Evolutionary conservation across 2,888 invertebrate genomes (phyloP).

Genomic region (Ennomos quercinarius): DNA sequence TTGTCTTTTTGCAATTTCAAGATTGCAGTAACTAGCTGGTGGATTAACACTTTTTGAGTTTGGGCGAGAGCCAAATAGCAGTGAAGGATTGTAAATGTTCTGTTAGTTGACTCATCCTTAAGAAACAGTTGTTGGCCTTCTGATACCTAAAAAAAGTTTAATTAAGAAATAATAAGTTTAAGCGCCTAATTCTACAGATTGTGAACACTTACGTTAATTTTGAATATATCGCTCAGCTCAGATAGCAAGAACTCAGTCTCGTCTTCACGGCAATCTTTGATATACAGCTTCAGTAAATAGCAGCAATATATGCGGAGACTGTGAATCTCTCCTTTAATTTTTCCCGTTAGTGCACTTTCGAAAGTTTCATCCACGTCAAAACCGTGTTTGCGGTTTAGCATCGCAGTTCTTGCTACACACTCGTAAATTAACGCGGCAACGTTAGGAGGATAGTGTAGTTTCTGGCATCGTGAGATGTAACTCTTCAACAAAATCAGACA

Average conservation of each 20-base stretch:
- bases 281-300: slow-evolving; percentile 60
- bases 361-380: slow-evolving; percentile 53
- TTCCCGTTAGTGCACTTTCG: slow-evolving; percentile 56
- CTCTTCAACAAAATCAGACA: slow-evolving; percentile 76
- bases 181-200: neutral
- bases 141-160: slow-evolving; percentile 59
- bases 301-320: slow-evolving; percentile 70
- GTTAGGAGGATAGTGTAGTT: slow-evolving; percentile 67
- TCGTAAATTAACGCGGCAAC: slow-evolving; percentile 72
- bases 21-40: slow-evolving; percentile 81
- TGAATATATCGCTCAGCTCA: slow-evolving; percentile 65
- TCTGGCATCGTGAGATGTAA: slow-evolving; percentile 68
- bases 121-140: slow-evolving; percentile 68
- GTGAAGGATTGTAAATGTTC: slow-evolving; percentile 85
- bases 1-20: slow-evolving; percentile 83
- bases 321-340: slow-evolving; percentile 63
- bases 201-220: slow-evolving; percentile 62
- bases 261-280: slow-evolving; percentile 47
- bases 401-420: slow-evolving; percentile 68
- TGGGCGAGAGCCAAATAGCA: slow-evolving; percentile 82
- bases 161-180: too few species aligned
- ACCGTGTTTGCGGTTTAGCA: slow-evolving; percentile 53
- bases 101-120: slow-evolving; percentile 85
- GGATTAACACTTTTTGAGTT: slow-evolving; percentile 78
- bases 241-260: slow-evolving; percentile 55